A percentile compares a stretch with the other conserved stretches of the same genome.
Evolutionary conservation across 2,113 vertebrate species (phyloP).

Genomic region (Gopherus flavomarginatus): DNA sequence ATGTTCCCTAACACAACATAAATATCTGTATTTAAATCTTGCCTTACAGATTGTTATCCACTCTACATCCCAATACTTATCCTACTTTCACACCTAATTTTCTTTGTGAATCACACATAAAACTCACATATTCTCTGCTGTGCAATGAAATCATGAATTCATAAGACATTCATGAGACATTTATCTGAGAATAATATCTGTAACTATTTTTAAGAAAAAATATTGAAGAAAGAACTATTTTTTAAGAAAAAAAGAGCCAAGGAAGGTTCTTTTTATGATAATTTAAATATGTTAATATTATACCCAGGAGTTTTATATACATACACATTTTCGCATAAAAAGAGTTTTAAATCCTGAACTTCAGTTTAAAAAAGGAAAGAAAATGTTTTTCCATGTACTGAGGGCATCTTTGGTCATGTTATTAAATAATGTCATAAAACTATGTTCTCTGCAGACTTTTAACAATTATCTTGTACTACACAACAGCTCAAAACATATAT

Average conservation of each 20-base stretch:
- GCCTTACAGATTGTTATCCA: constrained; percentile 67
- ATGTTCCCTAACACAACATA: constrained; percentile 66
- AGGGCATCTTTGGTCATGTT: constrained; percentile 50
- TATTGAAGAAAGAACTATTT: constrained; percentile 16
- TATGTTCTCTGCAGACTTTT: constrained; percentile 55
- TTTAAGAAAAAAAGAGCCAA: neutral
- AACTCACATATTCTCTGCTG: constrained; percentile 71
- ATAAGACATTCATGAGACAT: constrained; percentile 59
- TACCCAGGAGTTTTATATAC: constrained; percentile 68
- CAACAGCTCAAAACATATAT: neutral
- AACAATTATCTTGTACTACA: constrained; percentile 31
- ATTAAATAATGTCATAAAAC: constrained; percentile 50
- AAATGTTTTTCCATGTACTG: neutral
- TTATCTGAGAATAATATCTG: constrained; percentile 71
- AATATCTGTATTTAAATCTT: constrained; percentile 74
- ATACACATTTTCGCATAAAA: constrained; percentile 66
- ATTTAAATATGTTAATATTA: constrained; percentile 76
- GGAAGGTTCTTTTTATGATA: constrained; percentile 75
- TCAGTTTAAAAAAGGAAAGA: neutral
- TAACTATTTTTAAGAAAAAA: constrained; percentile 43
- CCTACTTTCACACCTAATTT: constrained; percentile 74
- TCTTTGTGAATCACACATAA: constrained; percentile 76
- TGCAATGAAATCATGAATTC: constrained; percentile 76
- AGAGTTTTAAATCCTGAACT: constrained; percentile 45
- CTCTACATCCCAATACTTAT: constrained; percentile 68